Base-by-base conservation (phyloP, 1,140 invertebrate genomes). In the Chrysopa pallens region DNA sequence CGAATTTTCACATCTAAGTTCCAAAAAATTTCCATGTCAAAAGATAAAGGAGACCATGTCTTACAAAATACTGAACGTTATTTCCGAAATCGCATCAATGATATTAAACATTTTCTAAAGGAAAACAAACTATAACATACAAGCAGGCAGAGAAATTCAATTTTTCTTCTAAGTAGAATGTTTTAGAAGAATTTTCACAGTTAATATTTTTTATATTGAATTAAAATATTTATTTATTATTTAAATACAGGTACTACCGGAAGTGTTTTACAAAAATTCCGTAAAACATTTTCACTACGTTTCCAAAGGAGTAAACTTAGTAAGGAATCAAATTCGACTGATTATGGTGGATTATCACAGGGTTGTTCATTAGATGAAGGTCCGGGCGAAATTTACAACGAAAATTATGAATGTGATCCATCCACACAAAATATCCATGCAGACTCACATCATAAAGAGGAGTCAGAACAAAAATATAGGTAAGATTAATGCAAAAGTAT, bases 211-310 rank as follows among this genome's bases (percentile, higher is more conserved):
- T 3, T 23, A 3, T 3, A 23, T 23, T 23, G 2, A 23, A 23
- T 3, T 23, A 23, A 23, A 23, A 23, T 23, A 23, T 23, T 23
- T 23, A 2, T 23, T 23, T 23, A 3, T 23, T 23, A 38, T 29
- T 43, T 46, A 40, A n/a, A 31, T 39, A 31, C 36, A 37, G 46
- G 28, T 31, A 49, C 50, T n/a, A 36, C 48, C n/a, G 57, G 59
- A 44, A 59, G 75, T 51, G 73, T 79, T 14, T 54, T 80, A 35
- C 73, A 78, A 50, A 79, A 78, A 57, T 80, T 80, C 52, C 65
- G 75, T 23, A 78, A 79, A 52, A 79, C 74, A 45, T 74, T 80
- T 48, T 76, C 75, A 17, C 47, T 74, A 39, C 65, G 70, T 42
- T 75, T 76, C 52, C 61, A 73, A 49, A 73, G 72, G 47, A 66